Conservation (phyloP, 2,888 invertebrate genomes). For the Cerastis rubricosa region DNA sequence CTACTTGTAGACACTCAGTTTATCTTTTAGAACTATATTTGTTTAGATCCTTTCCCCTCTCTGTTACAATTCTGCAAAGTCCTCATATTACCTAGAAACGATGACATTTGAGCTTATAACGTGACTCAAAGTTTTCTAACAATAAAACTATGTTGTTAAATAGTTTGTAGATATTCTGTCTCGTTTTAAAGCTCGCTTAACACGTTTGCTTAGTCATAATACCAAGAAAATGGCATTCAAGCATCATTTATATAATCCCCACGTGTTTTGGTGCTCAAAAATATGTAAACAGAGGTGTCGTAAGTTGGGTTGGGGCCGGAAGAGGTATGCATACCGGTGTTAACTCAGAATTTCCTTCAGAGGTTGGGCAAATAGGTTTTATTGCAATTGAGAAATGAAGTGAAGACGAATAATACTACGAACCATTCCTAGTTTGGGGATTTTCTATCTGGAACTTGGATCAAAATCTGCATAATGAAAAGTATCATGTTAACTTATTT, state of each 20-base stretch:
- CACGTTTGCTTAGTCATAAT: conserved; percentile 68
- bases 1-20: not conserved
- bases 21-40: not conserved
- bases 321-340: conserved; percentile 75
- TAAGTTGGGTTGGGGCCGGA: conserved; percentile 74
- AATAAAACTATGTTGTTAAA: conserved; percentile 53
- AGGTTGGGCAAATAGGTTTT: conserved; percentile 21
- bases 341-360: conserved; percentile 69
- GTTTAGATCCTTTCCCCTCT: not conserved
- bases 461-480: not conserved
- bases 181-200: conserved; percentile 56
- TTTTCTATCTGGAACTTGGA: not conserved
- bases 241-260: conserved; percentile 68
- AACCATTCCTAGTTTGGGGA: not conserved
- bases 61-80: conserved; percentile 21
- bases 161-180: conserved; percentile 51
- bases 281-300: conserved; percentile 68
- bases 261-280: conserved; percentile 63
- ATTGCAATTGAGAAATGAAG: not conserved
- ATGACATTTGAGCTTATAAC: conserved; percentile 36
- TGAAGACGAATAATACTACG: not conserved
- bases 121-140: conserved; percentile 60
- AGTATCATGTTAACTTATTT: not conserved
- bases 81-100: conserved; percentile 22
- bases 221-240: conserved; percentile 67